These are phyloP conservation scores for Tilapia sparmanii DNA, from an alignment of 2,113 vertebrate genomes.

Conservation along the genomic window DNA sequence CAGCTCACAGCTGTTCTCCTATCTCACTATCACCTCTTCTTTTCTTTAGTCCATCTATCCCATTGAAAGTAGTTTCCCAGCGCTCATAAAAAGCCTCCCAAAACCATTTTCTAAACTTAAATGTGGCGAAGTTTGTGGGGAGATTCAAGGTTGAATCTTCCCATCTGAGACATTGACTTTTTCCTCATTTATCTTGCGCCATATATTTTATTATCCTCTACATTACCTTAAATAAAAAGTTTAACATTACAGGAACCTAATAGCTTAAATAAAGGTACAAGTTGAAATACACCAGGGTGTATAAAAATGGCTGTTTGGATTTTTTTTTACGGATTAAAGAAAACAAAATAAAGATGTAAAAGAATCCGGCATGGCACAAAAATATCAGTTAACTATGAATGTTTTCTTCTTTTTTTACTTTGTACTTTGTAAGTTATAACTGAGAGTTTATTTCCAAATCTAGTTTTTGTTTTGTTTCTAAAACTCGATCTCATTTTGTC, in stretches of 20 bases:
- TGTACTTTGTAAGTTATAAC: background rate
- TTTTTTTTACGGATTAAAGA: background rate
- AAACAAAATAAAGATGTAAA: background rate
- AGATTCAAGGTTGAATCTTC: slow-evolving; percentile 29
- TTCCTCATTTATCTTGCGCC: background rate
- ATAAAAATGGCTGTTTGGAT: background rate
- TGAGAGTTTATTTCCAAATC: background rate
- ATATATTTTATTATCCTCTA: background rate
- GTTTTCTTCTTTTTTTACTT: background rate
- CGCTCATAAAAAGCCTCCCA: slow-evolving; percentile 7
- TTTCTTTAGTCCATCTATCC: slow-evolving; percentile 25
- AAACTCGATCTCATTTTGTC: background rate
- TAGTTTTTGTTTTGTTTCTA: background rate
- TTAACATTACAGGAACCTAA: background rate
- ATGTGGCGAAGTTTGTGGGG: background rate
- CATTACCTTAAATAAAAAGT: background rate
- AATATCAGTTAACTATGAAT: background rate
- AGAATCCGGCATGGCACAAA: background rate
- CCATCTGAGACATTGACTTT: background rate
- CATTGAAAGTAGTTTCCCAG: slow-evolving; percentile 23
- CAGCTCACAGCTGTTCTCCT: slow-evolving; percentile 17
- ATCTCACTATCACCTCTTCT: slow-evolving; percentile 30
- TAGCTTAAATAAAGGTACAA: background rate
- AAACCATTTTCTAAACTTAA: slow-evolving; percentile 28
- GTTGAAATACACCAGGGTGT: background rate